Conservation (phyloP, 1,140 invertebrate genomes). For the Aphaenogaster ashmeadi region DNA sequence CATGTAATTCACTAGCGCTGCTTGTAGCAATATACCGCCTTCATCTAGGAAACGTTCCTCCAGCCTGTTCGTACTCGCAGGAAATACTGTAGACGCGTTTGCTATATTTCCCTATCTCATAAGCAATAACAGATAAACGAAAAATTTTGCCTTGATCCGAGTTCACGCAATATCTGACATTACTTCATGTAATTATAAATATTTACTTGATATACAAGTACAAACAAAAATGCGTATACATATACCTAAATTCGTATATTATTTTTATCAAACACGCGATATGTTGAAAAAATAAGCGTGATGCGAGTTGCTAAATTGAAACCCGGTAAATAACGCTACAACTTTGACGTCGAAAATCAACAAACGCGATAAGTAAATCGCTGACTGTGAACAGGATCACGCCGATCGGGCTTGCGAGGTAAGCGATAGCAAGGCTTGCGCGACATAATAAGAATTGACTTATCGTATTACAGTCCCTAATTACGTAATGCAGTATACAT, state of each 20-base stretch:
- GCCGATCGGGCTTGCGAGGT: neutral
- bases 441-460: slow-evolving; percentile 27
- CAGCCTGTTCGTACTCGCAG: neutral
- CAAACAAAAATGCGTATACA: neutral
- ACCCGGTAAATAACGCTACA: neutral
- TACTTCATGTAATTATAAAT: neutral
- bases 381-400: no score
- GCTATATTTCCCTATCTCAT: neutral
- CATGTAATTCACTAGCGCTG: slow-evolving; percentile 20
- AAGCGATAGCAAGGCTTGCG: neutral
- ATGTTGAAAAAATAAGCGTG: neutral
- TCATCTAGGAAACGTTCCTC: slow-evolving; percentile 37
- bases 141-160: neutral
- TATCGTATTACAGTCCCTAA: slow-evolving; percentile 18
- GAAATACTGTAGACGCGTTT: neutral
- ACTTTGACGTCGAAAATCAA: neutral
- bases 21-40: slow-evolving; percentile 2
- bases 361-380: slow-evolving; percentile 27
- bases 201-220: neutral
- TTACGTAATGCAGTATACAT: slow-evolving; percentile 16
- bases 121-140: neutral
- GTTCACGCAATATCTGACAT: neutral
- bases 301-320: neutral
- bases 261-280: neutral
- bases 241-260: neutral